Base-by-base conservation (phyloP, 2,797 vertebrate species). In the Pyrrhura leucotis region DNA sequence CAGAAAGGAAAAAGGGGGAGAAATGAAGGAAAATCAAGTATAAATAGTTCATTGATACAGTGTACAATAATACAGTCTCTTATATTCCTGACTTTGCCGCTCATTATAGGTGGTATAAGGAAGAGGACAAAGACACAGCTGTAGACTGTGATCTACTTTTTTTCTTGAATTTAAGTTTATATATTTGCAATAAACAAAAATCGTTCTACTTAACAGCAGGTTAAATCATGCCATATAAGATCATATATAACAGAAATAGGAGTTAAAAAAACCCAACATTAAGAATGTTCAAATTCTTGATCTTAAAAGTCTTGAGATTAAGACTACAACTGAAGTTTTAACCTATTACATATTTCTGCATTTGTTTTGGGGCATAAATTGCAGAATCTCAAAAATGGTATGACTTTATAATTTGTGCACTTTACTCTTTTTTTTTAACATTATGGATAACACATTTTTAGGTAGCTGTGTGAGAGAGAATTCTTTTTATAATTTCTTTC, bases 341-440 rank as follows among this genome's bases (percentile, higher is more conserved):
- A 84, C 14, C 25, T 85, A 15, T 65, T 82, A 35, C 16, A 31
- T 78, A 25, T 80, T 93, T 91, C 66, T 84, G 28, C 81, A 54
- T 6, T 54, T 86, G 51, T 48, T 91, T 78, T 88, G 51, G 8
- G 29, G 69, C 89, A 84, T 91, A 88, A 71, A 81, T 88, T 92
- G 85, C 88, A 92, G 92, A 89, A 78, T 81, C 54, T 81, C 25
- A 69, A 48, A 53, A 59, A 25, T 18, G 1, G 16, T 33, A 89
- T 56, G 45, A 65, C 82, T 92, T 92, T 95, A 77, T 85, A 81
- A 75, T 95, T 90, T 84, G 45, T 96, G 85, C 79, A 54, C 56
- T 92, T 94, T 40, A 62, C 20, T 25, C 37, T 39, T 72, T 37
- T 81, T 81, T 69, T 45, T 12, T 73, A 29, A 35, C 85, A 53